These are phyloP conservation scores for Carduelis carduelis DNA, from an alignment of 2,797 vertebrate species.

Conservation along the genomic window DNA sequence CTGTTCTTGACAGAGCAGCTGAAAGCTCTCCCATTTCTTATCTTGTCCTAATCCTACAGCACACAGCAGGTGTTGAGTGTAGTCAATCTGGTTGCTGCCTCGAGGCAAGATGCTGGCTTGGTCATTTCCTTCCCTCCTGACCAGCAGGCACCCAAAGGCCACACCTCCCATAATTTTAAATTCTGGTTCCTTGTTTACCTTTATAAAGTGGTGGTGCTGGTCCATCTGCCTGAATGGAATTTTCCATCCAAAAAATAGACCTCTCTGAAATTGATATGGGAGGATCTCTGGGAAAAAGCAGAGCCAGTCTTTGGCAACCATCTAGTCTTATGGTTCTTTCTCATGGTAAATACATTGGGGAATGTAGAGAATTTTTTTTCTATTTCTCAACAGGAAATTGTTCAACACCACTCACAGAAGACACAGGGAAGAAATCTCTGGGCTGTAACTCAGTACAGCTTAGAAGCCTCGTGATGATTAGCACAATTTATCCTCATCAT, in stretches of 20 bases:
- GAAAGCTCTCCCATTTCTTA: neutral
- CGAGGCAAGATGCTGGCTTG: neutral
- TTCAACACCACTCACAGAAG: neutral
- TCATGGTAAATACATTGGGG: neutral
- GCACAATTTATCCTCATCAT: neutral
- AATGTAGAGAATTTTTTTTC: neutral
- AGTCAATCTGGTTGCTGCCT: neutral
- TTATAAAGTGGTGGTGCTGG: neutral
- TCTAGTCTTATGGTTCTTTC: neutral
- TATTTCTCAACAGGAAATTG: neutral
- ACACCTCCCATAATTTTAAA: neutral
- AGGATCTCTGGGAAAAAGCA: neutral
- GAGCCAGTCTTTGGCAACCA: neutral
- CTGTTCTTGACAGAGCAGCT: neutral
- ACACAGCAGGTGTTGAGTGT: neutral
- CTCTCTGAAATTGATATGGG: neutral
- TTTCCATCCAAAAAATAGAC: accelerated
- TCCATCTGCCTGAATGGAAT: neutral
- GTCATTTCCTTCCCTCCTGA: neutral
- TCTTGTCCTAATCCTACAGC: neutral
- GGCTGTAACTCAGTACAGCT: neutral
- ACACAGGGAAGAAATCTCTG: neutral
- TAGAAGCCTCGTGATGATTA: neutral
- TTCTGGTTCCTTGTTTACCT: neutral
- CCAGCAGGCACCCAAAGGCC: neutral